Evolutionary conservation across 2,888 invertebrate genomes (phyloP), one percentile per base, ranked within the genome.

Genomic region (Eilema caniola): DNA sequence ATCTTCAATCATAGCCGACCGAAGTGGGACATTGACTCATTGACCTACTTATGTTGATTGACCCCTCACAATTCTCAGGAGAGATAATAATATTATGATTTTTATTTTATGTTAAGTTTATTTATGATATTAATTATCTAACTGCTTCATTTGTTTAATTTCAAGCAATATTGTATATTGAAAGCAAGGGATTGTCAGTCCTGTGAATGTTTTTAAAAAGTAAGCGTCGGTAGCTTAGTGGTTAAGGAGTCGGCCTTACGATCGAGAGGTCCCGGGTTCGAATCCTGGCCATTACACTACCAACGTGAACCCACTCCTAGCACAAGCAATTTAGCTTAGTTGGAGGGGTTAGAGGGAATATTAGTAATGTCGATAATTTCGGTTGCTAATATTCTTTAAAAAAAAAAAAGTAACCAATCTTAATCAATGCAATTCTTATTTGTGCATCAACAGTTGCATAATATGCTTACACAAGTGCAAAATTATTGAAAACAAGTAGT

Each of bases 31-130:
- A 10, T 8, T 33, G 23, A 33, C 24, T 61, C 14, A 37, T 56
- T 56, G 67, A 67, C 25, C 53, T 62, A 67, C 53, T 68, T 68
- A 37, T 37, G 16, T 33, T 31, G 20, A 37, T 24, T 57, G 62
- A 62, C 62, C 66, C 33, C 24, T 14, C 16, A 2, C n/a, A 62
- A 23, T 33, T n/a, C 10, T 8, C n/a, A 53, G 8, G 53, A n/a
- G n/a, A 53, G 53, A 53, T n/a, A 53, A 53, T 53, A 37, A 2
- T 41, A 16, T 53, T 53, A 10, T 53, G 0, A 47, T 47, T 20
- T 5, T n/a, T 53, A 53, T n/a, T 47, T 47, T 20, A 47, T 20
- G 10, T n/a, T 8, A 53, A 20, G 53, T 53, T 5, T n/a, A 1
- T n/a, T 1, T 47, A 41, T n/a, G n/a, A 41, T 47, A 20, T 20